A percentile compares a stretch with the other conserved stretches of the same genome.
Evolutionary conservation across 2,113 vertebrate species (phyloP).

Genomic region (Pteronura brasiliensis): DNA sequence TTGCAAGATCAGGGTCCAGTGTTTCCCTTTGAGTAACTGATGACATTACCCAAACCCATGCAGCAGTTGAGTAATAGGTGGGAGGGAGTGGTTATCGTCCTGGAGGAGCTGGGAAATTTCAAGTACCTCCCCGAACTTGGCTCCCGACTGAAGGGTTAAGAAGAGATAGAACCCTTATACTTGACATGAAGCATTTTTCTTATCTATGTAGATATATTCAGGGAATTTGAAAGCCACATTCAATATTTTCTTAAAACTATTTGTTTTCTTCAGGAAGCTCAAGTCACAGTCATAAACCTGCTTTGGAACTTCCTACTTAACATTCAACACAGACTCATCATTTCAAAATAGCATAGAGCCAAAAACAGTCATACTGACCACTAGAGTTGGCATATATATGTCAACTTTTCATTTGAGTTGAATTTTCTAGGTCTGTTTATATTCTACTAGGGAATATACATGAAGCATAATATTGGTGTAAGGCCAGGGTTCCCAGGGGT

Average conservation of each 20-base stretch:
- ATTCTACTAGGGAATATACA: not conserved
- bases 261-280: conserved; percentile 11
- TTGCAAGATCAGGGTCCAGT: conserved; percentile 28
- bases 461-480: not conserved
- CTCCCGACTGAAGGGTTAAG: not conserved
- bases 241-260: conserved; percentile 21
- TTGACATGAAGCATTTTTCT: not conserved
- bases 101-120: not conserved
- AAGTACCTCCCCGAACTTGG: not conserved
- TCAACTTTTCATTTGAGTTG: not conserved
- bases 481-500: not conserved
- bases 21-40: not conserved
- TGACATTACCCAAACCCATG: conserved; percentile 2
- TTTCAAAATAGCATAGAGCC: conserved; percentile 1
- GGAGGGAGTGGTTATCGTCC: not conserved
- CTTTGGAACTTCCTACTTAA: not conserved
- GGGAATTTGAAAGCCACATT: not conserved
- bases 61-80: not conserved
- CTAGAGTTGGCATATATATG: not conserved
- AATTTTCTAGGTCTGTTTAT: conserved; percentile 22
- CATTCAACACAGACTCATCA: not conserved
- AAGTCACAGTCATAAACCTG: not conserved
- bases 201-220: not conserved
- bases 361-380: not conserved
- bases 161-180: not conserved